Conservation (phyloP, 1,140 invertebrate genomes). For the Dermatophagoides farinae region DNA sequence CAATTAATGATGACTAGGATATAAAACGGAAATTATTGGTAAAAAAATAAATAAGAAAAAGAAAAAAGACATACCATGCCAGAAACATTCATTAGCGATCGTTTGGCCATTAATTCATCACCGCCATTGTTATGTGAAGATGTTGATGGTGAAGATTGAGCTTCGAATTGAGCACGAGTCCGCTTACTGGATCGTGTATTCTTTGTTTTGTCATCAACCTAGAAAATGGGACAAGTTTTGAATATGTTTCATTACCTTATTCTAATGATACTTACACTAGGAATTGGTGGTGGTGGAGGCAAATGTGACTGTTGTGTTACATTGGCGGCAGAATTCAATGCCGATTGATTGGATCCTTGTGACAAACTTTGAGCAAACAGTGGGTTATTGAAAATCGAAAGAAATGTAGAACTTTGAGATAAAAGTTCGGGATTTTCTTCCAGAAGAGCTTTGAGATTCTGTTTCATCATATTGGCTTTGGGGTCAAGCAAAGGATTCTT, state of each 20-base stretch:
- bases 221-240: too few relatives aligned
- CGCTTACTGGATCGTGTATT: not conserved
- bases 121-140: too few relatives aligned
- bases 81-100: not conserved
- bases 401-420: constrained; percentile 9
- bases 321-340: constrained; percentile 10
- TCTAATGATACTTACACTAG: not conserved
- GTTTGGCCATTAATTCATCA: not conserved
- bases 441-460: constrained; percentile 22
- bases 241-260: too few relatives aligned
- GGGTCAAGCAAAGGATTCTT: too few relatives aligned
- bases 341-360: constrained; percentile 27
- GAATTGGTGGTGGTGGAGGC: too few relatives aligned
- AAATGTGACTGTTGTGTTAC: constrained; percentile 8
- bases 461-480: not conserved
- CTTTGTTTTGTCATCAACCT: too few relatives aligned
- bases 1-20: constrained; percentile 35
- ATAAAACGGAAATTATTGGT: not conserved
- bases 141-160: not conserved
- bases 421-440: constrained; percentile 30
- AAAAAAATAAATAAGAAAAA: not conserved
- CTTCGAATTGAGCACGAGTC: not conserved
- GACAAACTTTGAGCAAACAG: constrained; percentile 13
- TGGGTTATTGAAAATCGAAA: constrained; percentile 12
- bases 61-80: not conserved